phyloP scores from a whole-genome alignment of 2,797 vertebrate species.

The Lophotriccus pileatus region DNA sequence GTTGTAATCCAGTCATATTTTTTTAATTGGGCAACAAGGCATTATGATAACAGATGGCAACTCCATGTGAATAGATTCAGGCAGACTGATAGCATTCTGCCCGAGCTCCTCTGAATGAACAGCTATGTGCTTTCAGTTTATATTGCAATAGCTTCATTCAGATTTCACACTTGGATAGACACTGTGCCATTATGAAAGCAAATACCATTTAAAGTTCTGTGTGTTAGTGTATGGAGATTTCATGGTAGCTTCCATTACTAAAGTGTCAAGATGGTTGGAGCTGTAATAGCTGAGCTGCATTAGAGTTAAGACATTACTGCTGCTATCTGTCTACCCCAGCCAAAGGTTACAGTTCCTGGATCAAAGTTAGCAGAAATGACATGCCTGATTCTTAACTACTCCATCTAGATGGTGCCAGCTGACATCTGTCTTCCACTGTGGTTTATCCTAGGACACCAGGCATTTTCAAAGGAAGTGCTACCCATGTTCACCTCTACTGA shows the following conservation, averaged over 20 bases:
- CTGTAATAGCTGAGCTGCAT: neutral
- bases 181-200: constrained; percentile 8
- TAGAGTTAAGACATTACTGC: neutral
- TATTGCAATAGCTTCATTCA: constrained; percentile 39
- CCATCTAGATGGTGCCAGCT: neutral
- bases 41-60: constrained; percentile 72
- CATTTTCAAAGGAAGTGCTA: neutral
- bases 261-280: constrained; percentile 4
- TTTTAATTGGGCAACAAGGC: constrained; percentile 60
- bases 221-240: neutral
- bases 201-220: neutral
- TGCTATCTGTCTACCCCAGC: neutral
- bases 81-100: constrained; percentile 69
- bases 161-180: constrained; percentile 41
- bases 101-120: constrained; percentile 59
- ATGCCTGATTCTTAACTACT: neutral
- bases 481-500: neutral
- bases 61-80: constrained; percentile 63
- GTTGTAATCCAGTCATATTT: constrained; percentile 48
- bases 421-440: neutral
- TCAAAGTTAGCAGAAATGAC: neutral
- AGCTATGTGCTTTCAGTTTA: neutral
- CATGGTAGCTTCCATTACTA: neutral
- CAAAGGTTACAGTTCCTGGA: neutral
- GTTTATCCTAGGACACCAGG: neutral